Evolutionary conservation across 2,888 invertebrate genomes (phyloP).

Genomic region (Polylopha cassiicola): DNA sequence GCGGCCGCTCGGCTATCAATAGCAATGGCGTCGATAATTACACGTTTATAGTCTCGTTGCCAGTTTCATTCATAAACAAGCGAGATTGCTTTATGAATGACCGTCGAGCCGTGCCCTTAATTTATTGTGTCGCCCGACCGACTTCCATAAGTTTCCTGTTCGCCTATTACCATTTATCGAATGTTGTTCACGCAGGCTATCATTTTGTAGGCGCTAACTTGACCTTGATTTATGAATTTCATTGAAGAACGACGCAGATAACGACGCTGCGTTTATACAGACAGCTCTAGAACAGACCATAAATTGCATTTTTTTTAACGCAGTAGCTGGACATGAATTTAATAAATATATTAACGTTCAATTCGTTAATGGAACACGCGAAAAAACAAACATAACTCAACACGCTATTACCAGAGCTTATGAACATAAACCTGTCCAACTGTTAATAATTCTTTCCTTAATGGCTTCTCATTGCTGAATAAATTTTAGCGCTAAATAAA

Average conservation of each 20-base stretch:
- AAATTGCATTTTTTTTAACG: constrained; percentile 19
- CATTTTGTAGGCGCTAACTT: constrained; percentile 51
- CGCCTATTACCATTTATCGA: constrained; percentile 65
- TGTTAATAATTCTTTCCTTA: constrained; percentile 66
- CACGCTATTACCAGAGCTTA: constrained; percentile 53
- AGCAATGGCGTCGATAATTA: constrained; percentile 64
- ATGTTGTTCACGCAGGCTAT: constrained; percentile 50
- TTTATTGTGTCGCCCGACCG: constrained; percentile 52
- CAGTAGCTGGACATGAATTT: constrained; percentile 23
- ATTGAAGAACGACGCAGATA: constrained; percentile 45
- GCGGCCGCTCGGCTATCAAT: constrained; percentile 48
- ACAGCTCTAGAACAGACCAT: constrained; percentile 1
- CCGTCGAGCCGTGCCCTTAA: constrained; percentile 55
- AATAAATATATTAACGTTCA: constrained; percentile 53
- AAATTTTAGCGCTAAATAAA: constrained; percentile 73
- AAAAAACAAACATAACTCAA: constrained; percentile 53
- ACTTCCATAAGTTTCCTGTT: constrained; percentile 64
- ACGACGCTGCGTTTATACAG: constrained; percentile 27
- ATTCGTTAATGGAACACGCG: constrained; percentile 53
- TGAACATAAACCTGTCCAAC: constrained; percentile 60
- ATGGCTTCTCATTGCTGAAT: constrained; percentile 66
- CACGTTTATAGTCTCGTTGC: constrained; percentile 47
- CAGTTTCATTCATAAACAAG: constrained; percentile 72
- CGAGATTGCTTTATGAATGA: constrained; percentile 68
- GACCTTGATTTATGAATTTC: constrained; percentile 62